These are phyloP conservation scores for Sussaba pulchella DNA, from an alignment of 2,888 invertebrate genomes.

Conservation along the genomic window DNA sequence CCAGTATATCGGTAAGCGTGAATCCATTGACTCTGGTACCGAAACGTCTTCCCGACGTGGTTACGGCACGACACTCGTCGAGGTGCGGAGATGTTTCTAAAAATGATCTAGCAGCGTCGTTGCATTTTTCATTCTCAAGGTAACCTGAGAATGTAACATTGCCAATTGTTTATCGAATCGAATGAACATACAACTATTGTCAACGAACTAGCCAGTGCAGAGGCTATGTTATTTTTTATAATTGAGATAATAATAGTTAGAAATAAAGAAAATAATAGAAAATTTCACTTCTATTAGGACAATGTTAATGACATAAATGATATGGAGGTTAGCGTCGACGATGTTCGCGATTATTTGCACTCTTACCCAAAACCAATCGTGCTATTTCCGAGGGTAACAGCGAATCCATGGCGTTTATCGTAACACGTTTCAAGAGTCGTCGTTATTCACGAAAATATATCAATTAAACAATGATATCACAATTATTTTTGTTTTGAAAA, in stretches of 20 bases:
- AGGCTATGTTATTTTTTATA: no score
- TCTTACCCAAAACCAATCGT: conserved; percentile 82
- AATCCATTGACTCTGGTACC: conserved; percentile 78
- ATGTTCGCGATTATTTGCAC: not conserved
- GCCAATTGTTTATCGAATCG: no score
- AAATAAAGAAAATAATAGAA: conserved; percentile 27
- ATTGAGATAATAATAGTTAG: not conserved
- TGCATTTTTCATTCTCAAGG: conserved; percentile 79
- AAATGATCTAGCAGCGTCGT: conserved; percentile 77
- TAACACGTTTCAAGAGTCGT: not conserved
- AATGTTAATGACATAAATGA: conserved; percentile 41
- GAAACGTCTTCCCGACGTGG: conserved; percentile 75
- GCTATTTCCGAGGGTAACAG: conserved; percentile 83
- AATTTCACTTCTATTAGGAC: not conserved
- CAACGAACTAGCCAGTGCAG: no score
- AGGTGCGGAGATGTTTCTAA: conserved; percentile 76
- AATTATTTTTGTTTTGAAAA: no score
- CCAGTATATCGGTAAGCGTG: conserved; percentile 78
- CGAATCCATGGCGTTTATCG: conserved; percentile 76
- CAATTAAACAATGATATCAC: not conserved
- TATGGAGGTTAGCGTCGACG: conserved; percentile 65
- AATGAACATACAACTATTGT: not conserved
- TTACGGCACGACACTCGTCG: conserved; percentile 76
- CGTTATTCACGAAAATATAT: not conserved
- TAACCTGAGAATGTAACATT: conserved; percentile 79